Conservation (phyloP, 2,797 vertebrate genomes). For the Eupleurogrammus muticus region DNA sequence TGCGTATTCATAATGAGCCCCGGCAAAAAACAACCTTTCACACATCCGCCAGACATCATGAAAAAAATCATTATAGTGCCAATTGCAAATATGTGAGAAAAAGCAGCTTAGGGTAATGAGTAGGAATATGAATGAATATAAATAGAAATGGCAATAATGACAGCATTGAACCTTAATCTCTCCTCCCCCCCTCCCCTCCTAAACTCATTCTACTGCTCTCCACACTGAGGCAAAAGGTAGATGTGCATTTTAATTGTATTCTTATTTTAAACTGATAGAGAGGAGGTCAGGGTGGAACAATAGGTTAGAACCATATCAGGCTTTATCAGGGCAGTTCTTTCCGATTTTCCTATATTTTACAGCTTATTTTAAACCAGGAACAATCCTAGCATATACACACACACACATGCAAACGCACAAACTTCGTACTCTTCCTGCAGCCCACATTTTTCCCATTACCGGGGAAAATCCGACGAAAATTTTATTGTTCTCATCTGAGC, state of each 20-base stretch:
- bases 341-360: no score
- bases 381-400: constrained; percentile 19
- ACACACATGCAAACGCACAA: background rate
- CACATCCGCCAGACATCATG: constrained; percentile 9
- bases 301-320: no score
- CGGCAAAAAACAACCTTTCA: constrained; percentile 10
- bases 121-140: constrained; percentile 28
- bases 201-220: background rate
- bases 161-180: background rate
- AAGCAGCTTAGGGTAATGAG: constrained; percentile 55
- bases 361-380: no score
- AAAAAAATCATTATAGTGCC: constrained; percentile 17
- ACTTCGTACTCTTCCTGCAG: constrained; percentile 16
- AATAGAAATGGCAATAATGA: constrained; percentile 22
- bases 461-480: constrained; percentile 36
- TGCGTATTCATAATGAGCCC: background rate
- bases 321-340: no score
- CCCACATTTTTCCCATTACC: constrained; percentile 21
- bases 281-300: no score
- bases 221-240: background rate
- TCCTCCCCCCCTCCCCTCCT: background rate
- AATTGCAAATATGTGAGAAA: constrained; percentile 28
- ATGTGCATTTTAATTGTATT: background rate
- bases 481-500: constrained; percentile 21
- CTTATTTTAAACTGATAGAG: no score